These are phyloP conservation scores for Luffia ferchaultella DNA, from an alignment of 2,888 invertebrate species.

Conservation along the genomic window DNA sequence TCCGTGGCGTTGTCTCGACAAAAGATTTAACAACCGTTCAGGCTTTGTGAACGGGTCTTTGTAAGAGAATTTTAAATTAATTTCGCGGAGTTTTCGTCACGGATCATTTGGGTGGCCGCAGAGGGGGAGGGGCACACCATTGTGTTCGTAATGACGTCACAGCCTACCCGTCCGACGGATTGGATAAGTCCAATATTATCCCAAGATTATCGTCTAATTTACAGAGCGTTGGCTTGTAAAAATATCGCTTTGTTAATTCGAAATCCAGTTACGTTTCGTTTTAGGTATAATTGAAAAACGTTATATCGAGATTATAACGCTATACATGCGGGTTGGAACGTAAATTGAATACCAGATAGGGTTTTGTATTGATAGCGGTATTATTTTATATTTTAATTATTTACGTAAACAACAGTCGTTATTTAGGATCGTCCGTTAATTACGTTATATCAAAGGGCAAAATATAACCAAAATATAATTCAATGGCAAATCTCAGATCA, in stretches of 20 bases:
- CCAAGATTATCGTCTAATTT: slow-evolving; percentile 20
- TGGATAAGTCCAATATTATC: slow-evolving; percentile 39
- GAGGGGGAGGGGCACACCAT: slow-evolving; percentile 27
- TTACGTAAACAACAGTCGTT: too few species aligned
- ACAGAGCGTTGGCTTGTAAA: slow-evolving; percentile 8
- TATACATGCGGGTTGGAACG: too few species aligned
- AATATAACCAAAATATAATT: too few species aligned
- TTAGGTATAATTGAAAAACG: slow-evolving; percentile 18
- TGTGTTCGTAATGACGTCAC: slow-evolving; percentile 46
- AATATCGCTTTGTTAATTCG: slow-evolving; percentile 26
- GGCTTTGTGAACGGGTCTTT: slow-evolving; percentile 21
- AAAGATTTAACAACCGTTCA: slow-evolving; percentile 32
- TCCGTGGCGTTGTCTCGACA: slow-evolving; percentile 25
- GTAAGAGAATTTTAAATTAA: slow-evolving; percentile 45
- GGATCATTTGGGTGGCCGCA: slow-evolving; percentile 37
- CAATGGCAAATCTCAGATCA: too few species aligned
- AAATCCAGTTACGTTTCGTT: slow-evolving; percentile 23
- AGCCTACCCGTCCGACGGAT: slow-evolving; percentile 24
- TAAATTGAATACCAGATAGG: too few species aligned
- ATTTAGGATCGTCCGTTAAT: too few species aligned
- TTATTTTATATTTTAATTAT: too few species aligned
- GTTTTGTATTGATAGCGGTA: too few species aligned
- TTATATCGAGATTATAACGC: too few species aligned
- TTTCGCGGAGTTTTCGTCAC: slow-evolving; percentile 43
- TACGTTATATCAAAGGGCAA: too few species aligned